Base-by-base conservation (phyloP, 2,113 vertebrate genomes). In the Macaca nemestrina region DNA sequence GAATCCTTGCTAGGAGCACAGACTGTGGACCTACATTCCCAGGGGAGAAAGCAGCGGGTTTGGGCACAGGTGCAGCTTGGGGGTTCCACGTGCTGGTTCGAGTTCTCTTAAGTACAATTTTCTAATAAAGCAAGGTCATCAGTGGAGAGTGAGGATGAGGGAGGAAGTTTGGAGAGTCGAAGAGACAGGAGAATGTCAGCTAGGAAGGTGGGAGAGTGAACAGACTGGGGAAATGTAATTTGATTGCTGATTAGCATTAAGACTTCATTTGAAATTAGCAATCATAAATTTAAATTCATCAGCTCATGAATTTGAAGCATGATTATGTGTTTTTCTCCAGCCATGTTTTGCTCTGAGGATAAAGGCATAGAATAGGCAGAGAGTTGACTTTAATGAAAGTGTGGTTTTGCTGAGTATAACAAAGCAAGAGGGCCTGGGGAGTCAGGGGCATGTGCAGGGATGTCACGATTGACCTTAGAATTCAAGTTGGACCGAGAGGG, bases 241-340 rank as follows among this genome's bases (percentile, higher is more conserved):
- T 95, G 94, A 91, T 96, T 91, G 93, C 88, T 94, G 35, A 93
- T 90, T 96, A 88, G 61, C 81, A 76, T 97, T 78, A 94, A 91
- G 73, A 18, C 50, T 38, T 79, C 67, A 38, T 40, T 94, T 88
- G 92, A 93, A 96, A 97, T 97, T 84, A 94, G 55, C 7, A 73
- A 95, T 96, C 67, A 93, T 92, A 84, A 88, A 90, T 96, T 86
- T 87, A 90, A 83, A 78, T 90, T 95, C 64, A 57, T 67, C 25
- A 95, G 92, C 87, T 95, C 76, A 86, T 59, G 40, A 92, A 92
- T 93, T 70, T 93, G 81, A 87, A 97, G 50, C 57, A 94, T 23
- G 9, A 38, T n/a, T 85, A 7, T 90, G 22, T 86, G 20, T 93
- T 97, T 96, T 72, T 64, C 43, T 83, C 35, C 10, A 61, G 38